Evolutionary conservation across 2,797 vertebrate species (phyloP), one percentile per base, ranked within the genome.

Genomic region (Cuculus canorus): DNA sequence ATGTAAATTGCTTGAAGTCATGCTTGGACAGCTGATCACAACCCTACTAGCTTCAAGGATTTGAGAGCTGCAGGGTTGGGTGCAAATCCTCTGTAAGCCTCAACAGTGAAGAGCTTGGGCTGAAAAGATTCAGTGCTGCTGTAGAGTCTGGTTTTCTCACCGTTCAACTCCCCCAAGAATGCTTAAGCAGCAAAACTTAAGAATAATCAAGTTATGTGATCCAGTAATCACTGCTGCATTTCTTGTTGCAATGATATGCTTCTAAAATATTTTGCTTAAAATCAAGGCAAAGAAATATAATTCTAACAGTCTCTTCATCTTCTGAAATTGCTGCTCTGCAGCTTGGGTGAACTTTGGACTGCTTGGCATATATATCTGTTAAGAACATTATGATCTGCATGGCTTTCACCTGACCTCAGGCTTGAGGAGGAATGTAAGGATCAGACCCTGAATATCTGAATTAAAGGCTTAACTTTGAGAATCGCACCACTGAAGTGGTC

Each of bases 141-240:
- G 3, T 41, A 5, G 11, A 28, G 19, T 43, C 37, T 81, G 27
- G 73, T 27, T 85, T 82, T 75, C 50, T 43, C 37, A 39, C 76
- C 0, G 0, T 79, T 92, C 63, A 79, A 15, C 69, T 91, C n/a
- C 41, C 28, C 41, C 50, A 82, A 41, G 75, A 60, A 86, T 64
- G 47, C 39, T 83, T 88, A 92, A 96, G 69, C 53, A 80, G 68
- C 30, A 64, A 85, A 82, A 65, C 73, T 86, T 88, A 86, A 92
- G 32, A 66, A 63, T 82, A 85, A 78, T 75, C 3, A 2, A 77
- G 70, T 86, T 88, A 56, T 30, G 35, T 17, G 82, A 80, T 27
- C 35, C 63, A 61, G 41, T 69, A 57, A 79, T 81, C 11, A 66
- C 77, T 4, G 2, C 15, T 56, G 15, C 18, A 4, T 47, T 85